Evolutionary conservation across 37 sponge, comb jelly and placozoan genomes (phyloP).

Genomic region (Geodia barretti): DNA sequence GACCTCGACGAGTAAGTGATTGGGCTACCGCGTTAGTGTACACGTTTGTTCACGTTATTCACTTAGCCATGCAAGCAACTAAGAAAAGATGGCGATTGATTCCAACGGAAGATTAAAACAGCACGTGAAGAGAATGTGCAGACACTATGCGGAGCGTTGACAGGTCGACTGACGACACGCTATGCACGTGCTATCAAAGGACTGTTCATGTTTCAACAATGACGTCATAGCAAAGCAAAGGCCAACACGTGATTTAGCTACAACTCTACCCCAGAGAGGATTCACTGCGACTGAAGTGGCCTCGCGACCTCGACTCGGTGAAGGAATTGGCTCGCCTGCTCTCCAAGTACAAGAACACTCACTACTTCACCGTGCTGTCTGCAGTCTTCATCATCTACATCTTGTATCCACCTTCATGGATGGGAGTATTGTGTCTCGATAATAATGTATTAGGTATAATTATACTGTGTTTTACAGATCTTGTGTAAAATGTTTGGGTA

Average conservation of each 20-base stretch:
- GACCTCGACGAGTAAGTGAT: constrained; percentile 69
- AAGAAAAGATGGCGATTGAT: too few relatives aligned
- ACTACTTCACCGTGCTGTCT: constrained; percentile 76
- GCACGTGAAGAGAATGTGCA: too few relatives aligned
- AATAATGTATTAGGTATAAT: too few relatives aligned
- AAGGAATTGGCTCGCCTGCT: constrained; percentile 88
- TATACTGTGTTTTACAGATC: too few relatives aligned
- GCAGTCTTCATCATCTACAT: constrained; percentile 74
- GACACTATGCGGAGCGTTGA: background rate
- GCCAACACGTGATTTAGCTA: background rate
- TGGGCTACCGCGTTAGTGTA: too few relatives aligned
- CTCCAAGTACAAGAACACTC: constrained; percentile 87
- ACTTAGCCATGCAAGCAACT: too few relatives aligned
- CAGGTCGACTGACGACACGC: background rate
- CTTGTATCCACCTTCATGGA: constrained; percentile 87
- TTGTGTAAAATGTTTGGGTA: too few relatives aligned
- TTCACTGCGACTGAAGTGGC: constrained; percentile 34
- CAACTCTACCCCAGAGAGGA: constrained; percentile 41
- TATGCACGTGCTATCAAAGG: background rate
- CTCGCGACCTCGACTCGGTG: constrained; percentile 81
- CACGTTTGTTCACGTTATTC: background rate
- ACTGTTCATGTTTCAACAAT: background rate
- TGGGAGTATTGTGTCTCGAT: too few relatives aligned
- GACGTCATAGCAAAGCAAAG: background rate
- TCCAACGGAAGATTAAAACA: too few relatives aligned